Base-by-base conservation (phyloP, 2,888 invertebrate genomes). In the Lycia hirtaria region DNA sequence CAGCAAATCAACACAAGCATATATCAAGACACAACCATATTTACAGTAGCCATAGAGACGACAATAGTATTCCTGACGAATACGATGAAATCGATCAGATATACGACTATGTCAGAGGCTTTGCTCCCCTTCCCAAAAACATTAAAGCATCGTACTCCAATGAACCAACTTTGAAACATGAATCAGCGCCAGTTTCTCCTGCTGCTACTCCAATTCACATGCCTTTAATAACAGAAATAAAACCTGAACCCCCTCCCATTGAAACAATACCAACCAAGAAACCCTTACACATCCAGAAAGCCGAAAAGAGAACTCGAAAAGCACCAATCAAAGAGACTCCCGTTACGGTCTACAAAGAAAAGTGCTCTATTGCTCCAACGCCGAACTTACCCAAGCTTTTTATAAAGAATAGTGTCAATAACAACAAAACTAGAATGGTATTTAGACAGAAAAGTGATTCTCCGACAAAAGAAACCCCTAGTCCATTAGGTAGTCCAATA, bases 1-100 rank as follows among this genome's bases (percentile, higher is more conserved):
- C 96, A 22, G 94, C 94, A 0, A 94, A 88, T 75, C 94, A 93
- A 71, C 94, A 90, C 67, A 93, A 92, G 77, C 88, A 92, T 61
- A 71, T 90, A 52, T 77, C 90, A 56, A 89, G 93, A 56, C 93
- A 92, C 68, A 93, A 85, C 72, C 93, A 92, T 69, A 91, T 92
- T 65, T 90, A 93, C 73, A 90, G 91, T 68, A 92, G 91, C 67
- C 94, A 93, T 70, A 92, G 94, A 77, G 96, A 95, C 72, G 95
- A 94, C 75, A 94, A 93, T 69, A 93, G 93, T 64, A 93, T 93
- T 45, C 93, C 95, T 24, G 97, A 97, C 80, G 97, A 98, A 75
- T 98, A 98, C 85, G 97, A 98, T 72, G 98, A 98, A 87, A 98
- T 98, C 70, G 98, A 98, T 92, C 97, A 98, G 87, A 97, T 98